These are phyloP conservation scores for Enteromius afrohamiltoni DNA, from an alignment of 2,797 vertebrate species.

Conservation along the genomic window DNA sequence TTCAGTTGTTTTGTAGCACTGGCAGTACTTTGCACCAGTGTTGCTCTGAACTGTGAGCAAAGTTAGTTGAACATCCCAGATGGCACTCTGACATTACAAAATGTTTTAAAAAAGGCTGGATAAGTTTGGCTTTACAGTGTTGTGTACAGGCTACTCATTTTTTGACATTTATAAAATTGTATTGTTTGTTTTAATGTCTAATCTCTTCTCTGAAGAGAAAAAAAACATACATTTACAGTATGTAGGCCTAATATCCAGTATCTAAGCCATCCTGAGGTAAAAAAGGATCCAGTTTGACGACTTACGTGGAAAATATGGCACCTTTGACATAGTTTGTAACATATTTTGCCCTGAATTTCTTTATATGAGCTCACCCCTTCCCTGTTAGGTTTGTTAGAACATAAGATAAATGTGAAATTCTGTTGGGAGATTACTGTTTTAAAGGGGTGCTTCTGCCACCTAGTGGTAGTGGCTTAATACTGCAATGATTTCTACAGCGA, in stretches of 20 bases:
- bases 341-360: not conserved
- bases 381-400: not conserved
- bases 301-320: not conserved
- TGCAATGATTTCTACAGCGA: not conserved
- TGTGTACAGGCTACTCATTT: not conserved
- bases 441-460: conserved; percentile 31
- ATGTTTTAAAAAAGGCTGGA: not conserved
- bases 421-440: not conserved
- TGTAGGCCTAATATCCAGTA: not conserved
- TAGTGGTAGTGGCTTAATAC: conserved; percentile 8
- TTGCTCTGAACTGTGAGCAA: not conserved
- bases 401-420: not conserved
- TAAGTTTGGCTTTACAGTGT: not conserved
- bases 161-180: not conserved
- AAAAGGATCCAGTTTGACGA: not conserved
- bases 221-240: not conserved
- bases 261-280: not conserved
- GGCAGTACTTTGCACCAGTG: not conserved
- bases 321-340: no score
- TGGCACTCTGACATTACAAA: not conserved
- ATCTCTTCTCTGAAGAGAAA: not conserved
- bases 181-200: not conserved
- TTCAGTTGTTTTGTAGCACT: not conserved
- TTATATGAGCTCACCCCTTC: not conserved
- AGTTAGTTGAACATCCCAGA: not conserved